A percentile compares a stretch with the other conserved stretches of the same genome.
Conservation (phyloP, 2,888 invertebrate species). For the Lasius fuliginosus region DNA sequence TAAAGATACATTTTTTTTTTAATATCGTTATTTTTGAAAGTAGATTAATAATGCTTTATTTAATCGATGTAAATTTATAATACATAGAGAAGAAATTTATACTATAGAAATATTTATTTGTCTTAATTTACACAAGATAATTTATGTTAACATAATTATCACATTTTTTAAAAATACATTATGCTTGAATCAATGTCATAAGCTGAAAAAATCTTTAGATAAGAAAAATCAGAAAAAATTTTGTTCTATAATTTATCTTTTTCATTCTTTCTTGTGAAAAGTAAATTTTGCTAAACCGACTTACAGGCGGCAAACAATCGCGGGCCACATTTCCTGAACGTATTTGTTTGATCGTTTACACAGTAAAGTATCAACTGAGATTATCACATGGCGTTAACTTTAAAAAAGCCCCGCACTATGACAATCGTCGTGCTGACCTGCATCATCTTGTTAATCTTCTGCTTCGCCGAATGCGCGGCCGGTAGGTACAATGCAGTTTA, state of each 20-base stretch:
- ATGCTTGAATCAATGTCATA: background rate
- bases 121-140: background rate
- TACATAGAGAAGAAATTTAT: background rate
- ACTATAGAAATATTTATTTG: background rate
- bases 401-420: constrained; percentile 80
- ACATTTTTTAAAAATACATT: background rate
- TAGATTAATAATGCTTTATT: background rate
- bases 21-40: background rate
- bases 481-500: constrained; percentile 84
- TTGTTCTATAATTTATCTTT: background rate
- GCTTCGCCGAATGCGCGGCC: constrained; percentile 88
- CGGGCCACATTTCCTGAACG: background rate
- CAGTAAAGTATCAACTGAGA: constrained; percentile 6
- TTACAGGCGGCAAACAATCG: constrained; percentile 24
- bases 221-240: background rate
- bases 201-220: background rate
- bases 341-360: constrained; percentile 1
- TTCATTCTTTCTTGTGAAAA: background rate
- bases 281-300: background rate
- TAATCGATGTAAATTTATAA: background rate
- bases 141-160: background rate
- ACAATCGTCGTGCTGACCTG: constrained; percentile 83
- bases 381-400: constrained; percentile 65
- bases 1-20: background rate
- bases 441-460: constrained; percentile 87